These are phyloP conservation scores for Mellilla xanthometata DNA, from an alignment of 2,888 invertebrate species.

Conservation along the genomic window DNA sequence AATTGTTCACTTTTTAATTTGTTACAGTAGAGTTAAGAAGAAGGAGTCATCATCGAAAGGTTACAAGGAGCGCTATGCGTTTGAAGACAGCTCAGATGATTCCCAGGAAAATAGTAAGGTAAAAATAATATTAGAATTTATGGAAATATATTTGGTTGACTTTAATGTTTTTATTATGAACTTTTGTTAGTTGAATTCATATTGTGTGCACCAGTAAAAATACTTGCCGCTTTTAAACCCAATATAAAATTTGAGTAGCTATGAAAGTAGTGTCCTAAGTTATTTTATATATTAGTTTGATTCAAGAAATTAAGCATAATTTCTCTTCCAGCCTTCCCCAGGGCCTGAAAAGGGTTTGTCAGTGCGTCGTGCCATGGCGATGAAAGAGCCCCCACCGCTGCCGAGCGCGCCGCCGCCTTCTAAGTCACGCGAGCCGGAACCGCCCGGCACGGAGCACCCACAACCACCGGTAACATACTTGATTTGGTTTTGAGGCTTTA, in stretches of 20 bases:
- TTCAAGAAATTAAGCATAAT: no score
- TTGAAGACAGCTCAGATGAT: constrained; percentile 78
- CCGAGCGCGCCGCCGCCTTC: constrained; percentile 77
- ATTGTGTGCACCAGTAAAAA: no score
- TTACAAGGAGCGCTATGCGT: constrained; percentile 77
- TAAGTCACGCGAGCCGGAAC: constrained; percentile 77
- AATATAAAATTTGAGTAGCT: no score
- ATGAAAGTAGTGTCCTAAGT: no score
- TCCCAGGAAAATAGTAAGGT: constrained; percentile 68
- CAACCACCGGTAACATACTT: constrained; percentile 52
- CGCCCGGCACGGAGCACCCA: constrained; percentile 77
- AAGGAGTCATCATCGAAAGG: constrained; percentile 80
- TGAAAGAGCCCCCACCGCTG: constrained; percentile 84
- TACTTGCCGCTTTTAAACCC: no score
- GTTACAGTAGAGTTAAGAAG: constrained; percentile 80
- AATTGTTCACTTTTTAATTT: constrained; percentile 24
- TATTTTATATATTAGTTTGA: no score
- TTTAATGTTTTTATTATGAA: no score
- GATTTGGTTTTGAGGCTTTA: no score
- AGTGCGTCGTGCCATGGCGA: constrained; percentile 84
- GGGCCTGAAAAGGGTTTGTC: constrained; percentile 81
- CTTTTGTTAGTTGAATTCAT: no score
- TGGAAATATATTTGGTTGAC: no score
- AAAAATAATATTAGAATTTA: no score
- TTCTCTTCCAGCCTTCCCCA: constrained; percentile 43